These are phyloP conservation scores for Probosciger aterrimus DNA, from an alignment of 2,113 vertebrate genomes.

Conservation along the genomic window DNA sequence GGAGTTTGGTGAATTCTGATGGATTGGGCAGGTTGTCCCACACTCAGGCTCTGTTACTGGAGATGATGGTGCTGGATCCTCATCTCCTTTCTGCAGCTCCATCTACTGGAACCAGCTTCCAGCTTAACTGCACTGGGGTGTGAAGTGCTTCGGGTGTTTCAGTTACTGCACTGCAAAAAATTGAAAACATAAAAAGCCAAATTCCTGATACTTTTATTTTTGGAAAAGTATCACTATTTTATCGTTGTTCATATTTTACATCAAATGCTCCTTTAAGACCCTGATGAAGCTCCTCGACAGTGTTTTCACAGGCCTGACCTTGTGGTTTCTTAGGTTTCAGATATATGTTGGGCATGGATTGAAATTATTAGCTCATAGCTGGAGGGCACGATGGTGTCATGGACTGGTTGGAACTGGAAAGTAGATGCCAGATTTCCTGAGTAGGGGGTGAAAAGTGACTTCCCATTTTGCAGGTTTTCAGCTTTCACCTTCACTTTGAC, in stretches of 20 bases:
- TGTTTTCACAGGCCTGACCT: not conserved
- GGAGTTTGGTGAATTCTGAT: not conserved
- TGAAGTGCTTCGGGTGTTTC: not conserved
- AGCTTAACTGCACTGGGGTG: rapidly evolving
- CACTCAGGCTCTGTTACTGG: not conserved
- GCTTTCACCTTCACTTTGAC: not conserved
- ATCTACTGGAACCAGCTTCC: constrained; percentile 23
- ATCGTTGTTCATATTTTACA: not conserved
- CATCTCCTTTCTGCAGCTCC: not conserved
- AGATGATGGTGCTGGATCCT: not conserved
- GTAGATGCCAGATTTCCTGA: not conserved
- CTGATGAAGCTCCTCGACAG: rapidly evolving
- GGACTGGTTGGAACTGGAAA: not conserved
- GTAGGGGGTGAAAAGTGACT: not conserved
- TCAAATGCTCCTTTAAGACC: not conserved
- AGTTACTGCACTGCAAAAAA: not conserved
- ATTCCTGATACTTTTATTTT: not conserved
- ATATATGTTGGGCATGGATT: not conserved
- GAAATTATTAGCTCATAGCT: not conserved
- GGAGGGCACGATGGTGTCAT: not conserved
- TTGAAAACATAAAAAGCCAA: not conserved
- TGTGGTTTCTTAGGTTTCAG: not conserved
- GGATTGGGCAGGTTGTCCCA: not conserved
- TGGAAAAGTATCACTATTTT: not conserved
- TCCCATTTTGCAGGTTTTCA: not conserved